Evolutionary conservation across 2,888 invertebrate genomes (phyloP).

Genomic region (Sabatieria punctata): DNA sequence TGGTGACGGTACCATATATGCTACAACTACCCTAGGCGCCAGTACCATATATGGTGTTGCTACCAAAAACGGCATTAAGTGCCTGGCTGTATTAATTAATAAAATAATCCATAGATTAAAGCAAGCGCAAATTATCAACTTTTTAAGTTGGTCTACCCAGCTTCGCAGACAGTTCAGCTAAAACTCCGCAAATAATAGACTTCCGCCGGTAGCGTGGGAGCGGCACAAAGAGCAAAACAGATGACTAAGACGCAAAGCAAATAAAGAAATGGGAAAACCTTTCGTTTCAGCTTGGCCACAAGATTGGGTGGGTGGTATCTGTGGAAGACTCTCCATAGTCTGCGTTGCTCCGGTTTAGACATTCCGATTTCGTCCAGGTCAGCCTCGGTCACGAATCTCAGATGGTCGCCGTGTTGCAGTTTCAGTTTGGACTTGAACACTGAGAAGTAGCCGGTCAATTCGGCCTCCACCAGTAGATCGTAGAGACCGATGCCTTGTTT

Average conservation of each 20-base stretch:
- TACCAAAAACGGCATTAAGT: too few species aligned
- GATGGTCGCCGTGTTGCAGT: constrained; percentile 38
- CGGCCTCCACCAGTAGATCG: constrained; percentile 8
- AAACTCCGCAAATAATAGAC: too few species aligned
- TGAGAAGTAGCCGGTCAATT: not conserved
- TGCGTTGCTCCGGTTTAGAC: constrained; percentile 80
- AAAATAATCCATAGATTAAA: not conserved
- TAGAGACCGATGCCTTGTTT: constrained; percentile 2
- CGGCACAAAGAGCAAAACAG: too few species aligned
- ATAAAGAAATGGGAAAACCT: too few species aligned
- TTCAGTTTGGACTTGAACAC: constrained; percentile 1
- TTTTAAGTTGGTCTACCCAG: too few species aligned
- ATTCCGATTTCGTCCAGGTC: constrained; percentile 78
- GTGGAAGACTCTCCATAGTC: constrained; percentile 78
- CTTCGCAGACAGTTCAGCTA: too few species aligned
- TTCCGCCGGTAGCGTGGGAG: too few species aligned
- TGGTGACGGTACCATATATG: too few species aligned
- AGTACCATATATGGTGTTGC: too few species aligned
- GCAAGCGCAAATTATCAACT: not conserved
- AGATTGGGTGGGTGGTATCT: constrained; percentile 59
- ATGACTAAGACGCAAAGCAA: too few species aligned
- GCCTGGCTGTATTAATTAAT: too few species aligned
- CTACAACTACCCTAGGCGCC: too few species aligned
- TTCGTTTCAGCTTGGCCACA: constrained; percentile 13
- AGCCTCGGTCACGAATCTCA: constrained; percentile 83